A percentile compares a stretch with the other conserved stretches of the same genome.
phyloP scores from a whole-genome alignment of 2,113 vertebrate genomes.

The Pluvianellus socialis region DNA sequence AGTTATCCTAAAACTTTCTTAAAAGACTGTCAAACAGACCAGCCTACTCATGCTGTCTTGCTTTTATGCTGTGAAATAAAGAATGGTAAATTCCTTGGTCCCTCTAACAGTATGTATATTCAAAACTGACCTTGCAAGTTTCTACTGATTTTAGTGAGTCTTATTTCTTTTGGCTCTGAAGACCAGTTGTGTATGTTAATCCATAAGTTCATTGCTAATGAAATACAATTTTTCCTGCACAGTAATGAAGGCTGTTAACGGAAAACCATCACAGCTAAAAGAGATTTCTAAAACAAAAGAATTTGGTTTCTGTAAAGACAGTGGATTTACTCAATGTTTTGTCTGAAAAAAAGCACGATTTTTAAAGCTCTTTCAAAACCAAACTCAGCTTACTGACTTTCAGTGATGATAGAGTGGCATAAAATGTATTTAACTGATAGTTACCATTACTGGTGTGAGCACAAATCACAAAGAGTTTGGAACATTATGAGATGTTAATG shows the following conservation, averaged over 20 bases:
- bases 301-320: not conserved
- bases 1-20: not conserved
- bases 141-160: not conserved
- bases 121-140: not conserved
- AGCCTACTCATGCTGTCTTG: not conserved
- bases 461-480: not conserved
- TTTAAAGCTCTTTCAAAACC: not conserved
- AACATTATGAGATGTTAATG: not conserved
- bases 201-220: not conserved
- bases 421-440: not conserved
- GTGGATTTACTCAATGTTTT: not conserved
- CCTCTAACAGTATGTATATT: not conserved
- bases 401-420: not conserved
- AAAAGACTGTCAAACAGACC: not conserved
- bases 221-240: not conserved
- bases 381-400: not conserved
- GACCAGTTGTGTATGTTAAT: not conserved
- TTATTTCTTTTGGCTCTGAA: not conserved
- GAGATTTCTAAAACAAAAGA: not conserved
- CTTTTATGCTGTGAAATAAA: not conserved
- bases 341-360: not conserved
- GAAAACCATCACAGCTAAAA: not conserved
- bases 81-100: not conserved
- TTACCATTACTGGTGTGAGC: not conserved
- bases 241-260: not conserved